Conservation (phyloP, 2,113 vertebrate species). For the Alethe castanea region DNA sequence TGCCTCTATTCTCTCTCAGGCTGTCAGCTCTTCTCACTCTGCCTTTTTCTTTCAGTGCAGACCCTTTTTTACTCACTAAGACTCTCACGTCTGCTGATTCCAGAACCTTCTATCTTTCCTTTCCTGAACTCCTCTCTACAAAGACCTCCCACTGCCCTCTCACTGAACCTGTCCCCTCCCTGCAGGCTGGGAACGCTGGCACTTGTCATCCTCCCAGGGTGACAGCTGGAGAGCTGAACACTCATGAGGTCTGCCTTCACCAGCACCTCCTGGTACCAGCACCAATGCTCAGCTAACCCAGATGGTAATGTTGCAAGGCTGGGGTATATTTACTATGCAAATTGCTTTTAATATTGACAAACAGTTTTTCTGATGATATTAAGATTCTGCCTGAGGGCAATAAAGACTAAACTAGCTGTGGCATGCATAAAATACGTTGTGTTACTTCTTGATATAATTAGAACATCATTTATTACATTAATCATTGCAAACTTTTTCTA, state of each 20-base stretch:
- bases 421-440: neutral
- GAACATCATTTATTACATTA: slow-evolving; percentile 17
- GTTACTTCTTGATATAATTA: slow-evolving; percentile 42
- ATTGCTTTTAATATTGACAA: slow-evolving; percentile 65
- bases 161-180: neutral
- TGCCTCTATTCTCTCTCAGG: neutral
- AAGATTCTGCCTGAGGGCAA: slow-evolving; percentile 54
- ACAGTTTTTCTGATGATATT: slow-evolving; percentile 55
- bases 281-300: neutral
- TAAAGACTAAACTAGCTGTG: slow-evolving; percentile 51
- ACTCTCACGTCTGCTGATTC: neutral
- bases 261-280: neutral
- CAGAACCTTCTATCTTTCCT: neutral
- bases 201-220: neutral
- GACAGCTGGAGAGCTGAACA: neutral
- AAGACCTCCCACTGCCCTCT: neutral
- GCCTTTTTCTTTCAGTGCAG: neutral
- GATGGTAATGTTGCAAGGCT: slow-evolving; percentile 23
- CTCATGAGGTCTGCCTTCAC: neutral
- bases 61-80: neutral
- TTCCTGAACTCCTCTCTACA: neutral
- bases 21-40: neutral
- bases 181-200: fast-evolving
- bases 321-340: slow-evolving; percentile 45
- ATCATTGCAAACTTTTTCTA: neutral